Evolutionary conservation across 2,888 invertebrate genomes (phyloP).

Genomic region (Chloroclystis v-ata): DNA sequence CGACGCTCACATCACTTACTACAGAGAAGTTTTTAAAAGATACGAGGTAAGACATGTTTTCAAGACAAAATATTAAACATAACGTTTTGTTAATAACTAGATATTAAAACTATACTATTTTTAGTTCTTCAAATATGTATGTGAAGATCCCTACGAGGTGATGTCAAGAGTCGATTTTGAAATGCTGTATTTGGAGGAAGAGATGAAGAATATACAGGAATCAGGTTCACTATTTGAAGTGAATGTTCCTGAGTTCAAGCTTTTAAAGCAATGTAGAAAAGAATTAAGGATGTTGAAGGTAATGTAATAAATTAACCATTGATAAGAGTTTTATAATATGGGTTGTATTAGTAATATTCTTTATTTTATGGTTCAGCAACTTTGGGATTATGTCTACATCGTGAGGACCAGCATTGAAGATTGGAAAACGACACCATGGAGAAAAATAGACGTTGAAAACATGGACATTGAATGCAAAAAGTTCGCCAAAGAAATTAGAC

Average conservation of each 20-base stretch:
- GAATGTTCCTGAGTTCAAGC: slow-evolving; percentile 95
- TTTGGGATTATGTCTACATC: slow-evolving; percentile 96
- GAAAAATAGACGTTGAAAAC: slow-evolving; percentile 97
- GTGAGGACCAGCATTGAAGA: slow-evolving; percentile 95
- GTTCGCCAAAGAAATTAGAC: slow-evolving; percentile 95
- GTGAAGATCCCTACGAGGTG: slow-evolving; percentile 84
- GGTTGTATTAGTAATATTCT: not conserved
- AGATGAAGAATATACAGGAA: slow-evolving; percentile 91
- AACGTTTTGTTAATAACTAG: not conserved
- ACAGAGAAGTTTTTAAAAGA: slow-evolving; percentile 91
- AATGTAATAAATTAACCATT: slow-evolving; percentile 13
- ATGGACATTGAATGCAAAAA: slow-evolving; percentile 99
- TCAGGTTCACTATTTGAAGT: slow-evolving; percentile 97
- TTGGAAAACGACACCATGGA: slow-evolving; percentile 98
- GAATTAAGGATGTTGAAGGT: slow-evolving; percentile 93
- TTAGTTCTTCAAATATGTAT: slow-evolving; percentile 85
- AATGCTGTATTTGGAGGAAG: slow-evolving; percentile 87
- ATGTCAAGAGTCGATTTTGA: slow-evolving; percentile 88
- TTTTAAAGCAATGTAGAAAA: slow-evolving; percentile 92
- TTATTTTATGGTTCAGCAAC: slow-evolving; percentile 78
- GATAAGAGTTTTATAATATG: not conserved
- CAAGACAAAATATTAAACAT: not conserved
- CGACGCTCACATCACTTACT: slow-evolving; percentile 89
- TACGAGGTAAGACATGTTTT: slow-evolving; percentile 62
- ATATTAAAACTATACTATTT: slow-evolving; percentile 12